Evolutionary conservation across 2,888 invertebrate genomes (phyloP), one percentile per base, ranked within the genome.

Genomic region (Cerastoderma edule): DNA sequence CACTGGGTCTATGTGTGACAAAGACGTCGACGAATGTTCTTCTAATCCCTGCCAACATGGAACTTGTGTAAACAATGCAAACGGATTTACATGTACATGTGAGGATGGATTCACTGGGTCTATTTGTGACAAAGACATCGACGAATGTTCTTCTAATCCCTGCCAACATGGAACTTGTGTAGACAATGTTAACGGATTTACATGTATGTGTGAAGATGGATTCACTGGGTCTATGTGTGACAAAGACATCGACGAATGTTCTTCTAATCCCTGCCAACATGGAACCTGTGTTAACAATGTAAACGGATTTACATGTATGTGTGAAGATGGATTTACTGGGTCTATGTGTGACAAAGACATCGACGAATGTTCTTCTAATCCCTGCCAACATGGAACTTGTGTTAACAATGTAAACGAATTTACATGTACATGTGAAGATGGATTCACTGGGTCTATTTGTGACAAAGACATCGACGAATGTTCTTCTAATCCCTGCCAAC

Each of bases 401-500:
- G n/a, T n/a, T n/a, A n/a, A n/a, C n/a, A n/a, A n/a, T n/a, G n/a
- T n/a, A n/a, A n/a, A 32, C 2, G 33, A 33, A 1, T 57, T 32
- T 33, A 13, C n/a, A 4, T 57, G 57, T 57, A 6, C 3, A 8
- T 57, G 57, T 57, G 1, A 8, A 32, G 57, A 57, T 1, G 57
- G 57, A 28, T 57, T 19, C n/a, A 32, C 32, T 19, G 88, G 88
- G 0, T 5, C 6, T 0, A 33, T 39, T 5, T 88, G 88, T 65
- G 78, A 82, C 19, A 44, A 48, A n/a, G 66, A 83, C 1, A 28
- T 65, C 1, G 27, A 64, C 27, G 46, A 46, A 46, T 65, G 64
- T 46, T 1, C 16, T 8, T 28, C 46, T 5, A 44, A 48, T 27
- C 64, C 64, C 44, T 65, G 48, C 33, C 8, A 3, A 8, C 27